Percentiles rank a stretch among this genome's conserved stretches.
Evolutionary conservation across 2,797 vertebrate species (phyloP).

Genomic region (Eremophila alpestris): DNA sequence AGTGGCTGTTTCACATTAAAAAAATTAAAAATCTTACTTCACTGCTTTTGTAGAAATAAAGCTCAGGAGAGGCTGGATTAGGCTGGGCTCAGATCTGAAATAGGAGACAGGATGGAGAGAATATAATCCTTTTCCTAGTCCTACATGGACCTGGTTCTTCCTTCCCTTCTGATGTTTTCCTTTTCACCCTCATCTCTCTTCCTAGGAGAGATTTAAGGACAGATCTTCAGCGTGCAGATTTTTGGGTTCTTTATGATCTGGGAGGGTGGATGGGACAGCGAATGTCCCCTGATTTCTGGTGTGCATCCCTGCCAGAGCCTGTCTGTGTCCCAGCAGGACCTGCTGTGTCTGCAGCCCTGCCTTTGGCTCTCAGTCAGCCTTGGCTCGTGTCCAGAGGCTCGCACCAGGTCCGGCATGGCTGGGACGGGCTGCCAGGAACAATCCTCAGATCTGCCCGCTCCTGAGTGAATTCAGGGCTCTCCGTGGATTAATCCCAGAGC

Average conservation of each 20-base stretch:
- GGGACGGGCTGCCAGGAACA: slow-evolving; percentile 22
- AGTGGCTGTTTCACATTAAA: not conserved
- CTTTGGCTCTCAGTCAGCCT: not conserved
- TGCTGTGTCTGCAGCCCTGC: not conserved
- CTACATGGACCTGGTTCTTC: not conserved
- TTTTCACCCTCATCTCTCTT: not conserved
- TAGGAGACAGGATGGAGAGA: not conserved
- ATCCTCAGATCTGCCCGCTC: slow-evolving; percentile 29
- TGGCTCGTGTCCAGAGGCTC: slow-evolving; percentile 21
- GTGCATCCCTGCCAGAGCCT: not conserved
- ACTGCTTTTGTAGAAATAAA: not conserved
- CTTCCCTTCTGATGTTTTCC: not conserved
- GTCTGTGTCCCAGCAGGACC: not conserved
- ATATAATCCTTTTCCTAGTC: not conserved
- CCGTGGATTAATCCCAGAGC: slow-evolving; percentile 37
- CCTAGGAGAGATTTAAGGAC: not conserved
- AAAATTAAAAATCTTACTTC: fast-evolving
- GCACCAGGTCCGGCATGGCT: not conserved
- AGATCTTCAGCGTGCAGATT: not conserved
- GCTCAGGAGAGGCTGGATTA: not conserved
- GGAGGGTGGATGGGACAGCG: not conserved
- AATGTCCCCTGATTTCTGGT: not conserved
- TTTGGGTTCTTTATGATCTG: not conserved
- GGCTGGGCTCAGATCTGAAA: not conserved
- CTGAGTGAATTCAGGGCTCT: slow-evolving; percentile 46